These are phyloP conservation scores for Pogonomyrmex barbatus DNA, from an alignment of 1,140 invertebrate genomes.

Conservation along the genomic window DNA sequence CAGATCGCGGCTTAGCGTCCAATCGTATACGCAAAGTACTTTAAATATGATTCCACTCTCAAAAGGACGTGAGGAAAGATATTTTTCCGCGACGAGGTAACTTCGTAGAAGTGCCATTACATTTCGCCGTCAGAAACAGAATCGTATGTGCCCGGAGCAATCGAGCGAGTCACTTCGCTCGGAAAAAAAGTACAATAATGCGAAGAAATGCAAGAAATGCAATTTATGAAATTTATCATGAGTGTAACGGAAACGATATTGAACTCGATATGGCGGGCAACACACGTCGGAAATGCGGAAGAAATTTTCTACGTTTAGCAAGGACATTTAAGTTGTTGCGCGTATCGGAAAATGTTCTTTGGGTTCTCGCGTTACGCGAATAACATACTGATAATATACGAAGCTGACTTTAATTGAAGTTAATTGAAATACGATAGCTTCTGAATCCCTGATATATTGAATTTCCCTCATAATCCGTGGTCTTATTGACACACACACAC, in stretches of 20 bases:
- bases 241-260: background rate
- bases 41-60: conserved; percentile 1
- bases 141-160: background rate
- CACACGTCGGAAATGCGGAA: background rate
- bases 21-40: conserved; percentile 42
- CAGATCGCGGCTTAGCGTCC: conserved; percentile 24
- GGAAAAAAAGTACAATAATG: background rate
- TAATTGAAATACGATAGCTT: conserved; percentile 40
- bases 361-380: background rate
- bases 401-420: conserved; percentile 28
- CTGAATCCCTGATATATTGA: background rate
- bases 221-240: background rate
- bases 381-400: conserved; percentile 1
- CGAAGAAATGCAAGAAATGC: background rate
- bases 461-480: conserved; percentile 28
- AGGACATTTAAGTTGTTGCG: background rate
- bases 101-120: background rate
- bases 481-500: conserved; percentile 14
- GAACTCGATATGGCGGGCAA: background rate
- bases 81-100: background rate
- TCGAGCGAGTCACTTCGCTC: background rate
- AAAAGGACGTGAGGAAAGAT: background rate
- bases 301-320: background rate
- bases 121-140: background rate
- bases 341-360: background rate